Conservation (phyloP, 2,797 vertebrate species). For the Channa striata region DNA sequence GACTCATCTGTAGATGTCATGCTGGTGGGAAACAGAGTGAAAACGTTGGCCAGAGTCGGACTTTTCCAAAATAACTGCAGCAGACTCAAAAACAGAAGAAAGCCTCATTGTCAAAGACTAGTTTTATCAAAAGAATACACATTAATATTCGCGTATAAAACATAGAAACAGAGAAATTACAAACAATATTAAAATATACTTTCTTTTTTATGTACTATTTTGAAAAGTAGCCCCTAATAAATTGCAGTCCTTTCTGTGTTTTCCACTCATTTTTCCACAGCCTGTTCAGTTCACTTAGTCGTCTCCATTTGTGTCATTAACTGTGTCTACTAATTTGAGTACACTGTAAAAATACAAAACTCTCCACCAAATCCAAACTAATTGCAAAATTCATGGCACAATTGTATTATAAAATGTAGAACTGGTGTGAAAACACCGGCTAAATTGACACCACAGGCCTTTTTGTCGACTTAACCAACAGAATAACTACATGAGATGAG, state of each 20-base stretch:
- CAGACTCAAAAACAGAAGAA: constrained; percentile 66
- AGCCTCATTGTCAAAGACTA: constrained; percentile 76
- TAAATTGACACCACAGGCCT: constrained; percentile 21
- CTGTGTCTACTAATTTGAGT: constrained; percentile 17
- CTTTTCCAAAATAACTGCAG: constrained; percentile 37
- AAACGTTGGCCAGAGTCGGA: constrained; percentile 1
- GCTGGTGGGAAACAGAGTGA: constrained; percentile 25
- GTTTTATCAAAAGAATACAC: constrained; percentile 86
- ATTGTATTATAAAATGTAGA: constrained; percentile 25
- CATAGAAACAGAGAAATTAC: constrained; percentile 70
- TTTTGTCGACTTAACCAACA: constrained; percentile 49
- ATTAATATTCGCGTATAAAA: constrained; percentile 79
- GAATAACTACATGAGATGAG: constrained; percentile 46
- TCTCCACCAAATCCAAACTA: constrained; percentile 25
- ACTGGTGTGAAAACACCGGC: constrained; percentile 15
- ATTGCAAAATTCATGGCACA: constrained; percentile 5
- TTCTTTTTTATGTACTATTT: constrained; percentile 72
- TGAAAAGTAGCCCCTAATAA: constrained; percentile 67
- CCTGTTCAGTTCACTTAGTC: constrained; percentile 25
- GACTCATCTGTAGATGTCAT: constrained; percentile 47
- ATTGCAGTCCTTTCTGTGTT: constrained; percentile 79
- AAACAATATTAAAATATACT: constrained; percentile 87
- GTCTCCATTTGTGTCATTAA: constrained; percentile 20
- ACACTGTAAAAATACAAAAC: constrained; percentile 23
- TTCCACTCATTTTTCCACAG: constrained; percentile 51